Base-by-base conservation (phyloP, 2,888 invertebrate species). In the Eueremaeus valkanovi region DNA sequence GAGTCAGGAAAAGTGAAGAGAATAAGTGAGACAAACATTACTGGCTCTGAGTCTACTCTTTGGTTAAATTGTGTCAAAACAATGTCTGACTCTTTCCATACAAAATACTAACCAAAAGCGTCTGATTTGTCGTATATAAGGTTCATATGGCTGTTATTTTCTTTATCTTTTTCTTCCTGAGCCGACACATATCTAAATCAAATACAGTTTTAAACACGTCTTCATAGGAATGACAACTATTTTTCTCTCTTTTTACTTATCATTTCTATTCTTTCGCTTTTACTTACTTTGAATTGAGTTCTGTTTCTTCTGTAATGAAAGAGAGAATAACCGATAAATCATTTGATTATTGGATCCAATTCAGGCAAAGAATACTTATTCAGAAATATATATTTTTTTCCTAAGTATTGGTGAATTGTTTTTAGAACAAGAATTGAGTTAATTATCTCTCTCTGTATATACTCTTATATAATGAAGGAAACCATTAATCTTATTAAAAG, bases 91-190 rank as follows among this genome's bases (percentile, higher is more conserved):
- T 16, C 18, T 63, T 63, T 9, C n/a, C 6, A 3, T 40, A 40
- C 16, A 3, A 9, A 3, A 27, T 3, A 68, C 68, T 68, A 42
- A 68, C 68, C 68, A 42, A 68, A 68, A 42, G 68, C 27, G 40
- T 68, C 68, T 68, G 68, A 42, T 68, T 68, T 68, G 68, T 42
- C 40, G 68, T 42, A 42, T 11, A 68, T 68, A 24, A 68, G 68
- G 68, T 68, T 68, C 68, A 68, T 68, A 68, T 68, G 68, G 27
- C 68, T 66, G 33, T 5, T n/a, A 21, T 40, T 66, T 8, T 66
- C 31, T n/a, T 36, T 40, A 9, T 68, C 68, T 68, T 42, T 68
- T 21, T 40, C n/a, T n/a, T 68, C 21, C 42, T 61, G 40, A n/a
- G 40, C 3, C 42, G 40, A 42, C 24, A 42, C 36, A 24, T 16